phyloP scores from a whole-genome alignment of 2,888 invertebrate species.

The Acanthosepion lycidas region DNA sequence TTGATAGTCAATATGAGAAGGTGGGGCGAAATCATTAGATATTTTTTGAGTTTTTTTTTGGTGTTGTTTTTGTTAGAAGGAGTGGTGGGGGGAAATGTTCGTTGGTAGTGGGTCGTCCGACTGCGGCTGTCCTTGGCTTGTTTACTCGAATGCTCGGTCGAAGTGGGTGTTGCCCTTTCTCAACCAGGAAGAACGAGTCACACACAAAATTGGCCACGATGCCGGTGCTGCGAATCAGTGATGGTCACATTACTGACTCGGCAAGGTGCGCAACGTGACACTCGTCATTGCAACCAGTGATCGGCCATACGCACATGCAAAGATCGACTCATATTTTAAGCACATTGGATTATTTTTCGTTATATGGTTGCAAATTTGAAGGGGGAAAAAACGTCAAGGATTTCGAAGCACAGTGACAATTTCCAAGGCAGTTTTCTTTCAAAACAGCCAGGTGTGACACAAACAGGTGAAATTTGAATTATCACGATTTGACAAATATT shows the following conservation, averaged over 20 bases:
- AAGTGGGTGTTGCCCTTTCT: not conserved
- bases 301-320: not conserved
- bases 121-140: not conserved
- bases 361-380: not conserved
- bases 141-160: not conserved
- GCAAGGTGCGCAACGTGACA: not conserved
- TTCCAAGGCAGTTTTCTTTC: not conserved
- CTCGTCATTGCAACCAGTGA: not conserved
- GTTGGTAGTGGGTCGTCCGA: not conserved
- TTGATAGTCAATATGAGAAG: not conserved
- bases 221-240: not conserved
- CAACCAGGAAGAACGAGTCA: not conserved
- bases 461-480: not conserved
- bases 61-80: not conserved
- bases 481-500: not conserved
- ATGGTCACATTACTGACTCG: not conserved
- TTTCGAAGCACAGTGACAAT: not conserved
- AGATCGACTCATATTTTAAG: not conserved
- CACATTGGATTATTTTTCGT: not conserved
- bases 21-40: not conserved
- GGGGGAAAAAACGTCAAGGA: not conserved
- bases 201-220: not conserved
- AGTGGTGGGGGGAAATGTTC: accelerated
- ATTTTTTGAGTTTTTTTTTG: not conserved
- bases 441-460: not conserved